Evolutionary conservation across 2,888 invertebrate species (phyloP), one percentile per base, ranked within the genome.

Genomic region (Linnaemya tessellans): DNA sequence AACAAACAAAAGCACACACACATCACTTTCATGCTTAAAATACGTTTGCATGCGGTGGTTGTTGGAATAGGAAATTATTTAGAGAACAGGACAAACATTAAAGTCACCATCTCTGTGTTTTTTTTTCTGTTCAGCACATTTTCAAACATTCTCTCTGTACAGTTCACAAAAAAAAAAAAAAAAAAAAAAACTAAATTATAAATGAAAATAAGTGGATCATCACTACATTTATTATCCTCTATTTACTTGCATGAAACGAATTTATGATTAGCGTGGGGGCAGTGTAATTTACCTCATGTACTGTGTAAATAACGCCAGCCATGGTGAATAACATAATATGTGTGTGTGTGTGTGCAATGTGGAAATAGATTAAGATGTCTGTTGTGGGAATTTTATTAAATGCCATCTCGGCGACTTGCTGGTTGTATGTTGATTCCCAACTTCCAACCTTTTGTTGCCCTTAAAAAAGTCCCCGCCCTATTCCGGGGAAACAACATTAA

Each of bases 31-130:
- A 5, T 46, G 46, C n/a, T 46, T 18, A n/a, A 77, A 58, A 49
- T 54, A 35, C 30, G 18, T 68, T 77, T 38, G 46, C 64, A 58
- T 65, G 71, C 25, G 77, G 70, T n/a, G 62, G 54, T 46, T 46
- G 30, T 3, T 30, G 11, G 15, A 35, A n/a, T 38, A 3, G 11
- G 15, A 49, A 78, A 11, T 51, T 51, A 13, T 20, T 11, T 20
- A 15, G 7, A 67, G 35, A 30, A 38, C n/a, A 49, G 30, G 9
- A 13, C 13, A n/a, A 43, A 58, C 13, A 43, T 22, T 77, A 56
- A 56, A 46, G 5, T 18, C n/a, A 18, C 8, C 20, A 41, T 30
- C 25, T 15, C 46, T 68, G 22, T 15, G 13, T 18, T 49, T n/a
- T 0, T 67, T n/a, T n/a, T n/a, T n/a, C n/a, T n/a, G n/a, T n/a